Evolutionary conservation across 2,888 invertebrate species (phyloP), one percentile per base, ranked within the genome.

Genomic region (Netelia melanura): DNA sequence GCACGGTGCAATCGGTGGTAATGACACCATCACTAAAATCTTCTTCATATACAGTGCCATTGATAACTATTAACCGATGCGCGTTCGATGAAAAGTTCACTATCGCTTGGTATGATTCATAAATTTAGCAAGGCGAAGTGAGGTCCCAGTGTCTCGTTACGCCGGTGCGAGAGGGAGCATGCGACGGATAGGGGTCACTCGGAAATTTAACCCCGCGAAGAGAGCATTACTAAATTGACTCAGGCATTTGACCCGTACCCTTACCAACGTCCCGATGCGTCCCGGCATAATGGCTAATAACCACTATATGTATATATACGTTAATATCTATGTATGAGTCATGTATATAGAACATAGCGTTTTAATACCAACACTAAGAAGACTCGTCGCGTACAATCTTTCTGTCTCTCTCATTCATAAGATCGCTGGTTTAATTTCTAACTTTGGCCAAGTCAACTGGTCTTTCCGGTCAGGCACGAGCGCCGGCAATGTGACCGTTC

Each of bases 151-250:
- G 87, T 88, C 68, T 88, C 67, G 86, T 90, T 90, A 87, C 14
- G 64, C 10, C 11, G 84, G 80, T 68, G 78, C 70, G 84, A 84
- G 84, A 83, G 68, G 85, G 79, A 81, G 48, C 58, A 62, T 23
- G 83, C 38, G 76, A 75, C 72, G 83, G 76, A 79, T 64, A 81
- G 85, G 89, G 92, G 91, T 92, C 92, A 92, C 89, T 88, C 87
- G 87, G 87, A 87, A 90, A 88, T 89, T 92, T 92, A 92, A 92
- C 92, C 92, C 90, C 88, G 88, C 87, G 85, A 81, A 68, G 68
- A 71, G 56, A 61, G 86, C 88, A 91, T 92, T 92, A 91, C 89
- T 90, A 88, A 92, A 92, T 92, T 92, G 92, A 92, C 91, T 92
- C 89, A 68, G 84, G 87, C 90, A 91, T 92, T 92, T 92, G 89